Conservation (phyloP, 2,113 vertebrate genomes). For the Sylvilagus bachmani region DNA sequence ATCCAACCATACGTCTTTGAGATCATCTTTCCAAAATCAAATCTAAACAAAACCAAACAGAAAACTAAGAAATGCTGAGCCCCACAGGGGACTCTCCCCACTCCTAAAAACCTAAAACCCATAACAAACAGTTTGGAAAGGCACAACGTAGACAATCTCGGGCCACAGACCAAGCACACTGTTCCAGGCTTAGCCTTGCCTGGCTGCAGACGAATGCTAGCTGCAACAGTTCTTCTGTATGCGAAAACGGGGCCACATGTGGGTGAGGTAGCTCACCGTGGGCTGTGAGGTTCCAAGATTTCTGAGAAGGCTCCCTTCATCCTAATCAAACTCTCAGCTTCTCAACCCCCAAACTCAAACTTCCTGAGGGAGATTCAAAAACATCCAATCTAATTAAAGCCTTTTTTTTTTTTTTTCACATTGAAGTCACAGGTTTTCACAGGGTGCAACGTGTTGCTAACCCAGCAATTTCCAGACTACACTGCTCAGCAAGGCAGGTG, state of each 20-base stretch:
- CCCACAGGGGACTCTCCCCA: not conserved
- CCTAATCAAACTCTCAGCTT: constrained; percentile 38
- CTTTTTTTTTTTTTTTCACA: constrained; percentile 64
- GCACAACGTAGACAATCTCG: not conserved
- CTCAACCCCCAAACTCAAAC: not conserved
- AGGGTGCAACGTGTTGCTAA: constrained; percentile 72
- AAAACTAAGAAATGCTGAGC: constrained; percentile 21
- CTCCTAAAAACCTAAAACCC: constrained; percentile 39
- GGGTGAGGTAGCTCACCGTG: not conserved
- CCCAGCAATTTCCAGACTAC: constrained; percentile 71
- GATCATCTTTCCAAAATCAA: constrained; percentile 51
- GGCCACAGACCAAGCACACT: constrained; percentile 34
- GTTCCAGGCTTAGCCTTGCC: constrained; percentile 38
- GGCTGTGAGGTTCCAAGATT: constrained; percentile 33
- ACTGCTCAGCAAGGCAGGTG: constrained; percentile 65
- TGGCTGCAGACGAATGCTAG: not conserved
- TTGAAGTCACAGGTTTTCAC: constrained; percentile 81
- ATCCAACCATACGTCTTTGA: not conserved
- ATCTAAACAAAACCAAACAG: not conserved
- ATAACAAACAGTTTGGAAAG: constrained; percentile 56
- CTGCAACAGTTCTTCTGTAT: constrained; percentile 1
- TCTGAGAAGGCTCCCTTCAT: constrained; percentile 64
- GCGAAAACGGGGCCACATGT: not conserved
- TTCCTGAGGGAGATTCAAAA: constrained; percentile 59
- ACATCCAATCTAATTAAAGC: constrained; percentile 80